Percentiles rank a stretch among this genome's conserved stretches.
These are phyloP conservation scores for Acholoe squamosa DNA, from an alignment of 2,888 invertebrate genomes.

Conservation along the genomic window DNA sequence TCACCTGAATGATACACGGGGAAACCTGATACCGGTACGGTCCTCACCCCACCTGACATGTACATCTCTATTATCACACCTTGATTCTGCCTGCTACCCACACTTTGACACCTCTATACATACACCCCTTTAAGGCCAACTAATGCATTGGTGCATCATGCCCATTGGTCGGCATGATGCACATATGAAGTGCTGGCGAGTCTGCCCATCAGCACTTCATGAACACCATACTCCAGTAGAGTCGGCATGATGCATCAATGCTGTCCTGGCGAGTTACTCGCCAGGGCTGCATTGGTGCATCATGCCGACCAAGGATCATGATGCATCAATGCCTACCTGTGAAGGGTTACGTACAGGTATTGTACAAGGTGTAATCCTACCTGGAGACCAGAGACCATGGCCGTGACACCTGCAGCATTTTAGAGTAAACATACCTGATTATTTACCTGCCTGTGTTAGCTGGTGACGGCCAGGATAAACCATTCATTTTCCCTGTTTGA, in stretches of 20 bases:
- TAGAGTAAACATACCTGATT: slow-evolving; percentile 47
- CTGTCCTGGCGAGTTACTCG: too few relatives aligned
- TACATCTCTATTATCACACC: slow-evolving; percentile 32
- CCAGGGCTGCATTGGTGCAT: too few relatives aligned
- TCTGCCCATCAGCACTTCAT: too few relatives aligned
- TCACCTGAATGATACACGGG: not conserved
- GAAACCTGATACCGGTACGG: not conserved
- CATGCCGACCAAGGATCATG: too few relatives aligned
- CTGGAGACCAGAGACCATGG: not conserved
- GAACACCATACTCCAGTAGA: too few relatives aligned
- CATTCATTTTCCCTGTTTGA: not conserved
- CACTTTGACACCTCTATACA: too few relatives aligned
- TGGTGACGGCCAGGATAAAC: not conserved
- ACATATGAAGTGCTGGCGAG: too few relatives aligned
- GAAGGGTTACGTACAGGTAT: slow-evolving; percentile 40
- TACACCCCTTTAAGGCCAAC: too few relatives aligned
- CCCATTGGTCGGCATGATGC: too few relatives aligned
- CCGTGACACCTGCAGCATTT: slow-evolving; percentile 17
- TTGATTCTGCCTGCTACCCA: not conserved
- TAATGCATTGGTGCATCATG: too few relatives aligned
- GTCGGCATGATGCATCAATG: too few relatives aligned
- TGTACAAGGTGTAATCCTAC: slow-evolving; percentile 11
- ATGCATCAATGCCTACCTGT: too few relatives aligned
- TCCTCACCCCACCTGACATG: not conserved
- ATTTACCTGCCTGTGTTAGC: not conserved